phyloP scores from a whole-genome alignment of 1,140 invertebrate genomes.

The Cyclargus thomasi region DNA sequence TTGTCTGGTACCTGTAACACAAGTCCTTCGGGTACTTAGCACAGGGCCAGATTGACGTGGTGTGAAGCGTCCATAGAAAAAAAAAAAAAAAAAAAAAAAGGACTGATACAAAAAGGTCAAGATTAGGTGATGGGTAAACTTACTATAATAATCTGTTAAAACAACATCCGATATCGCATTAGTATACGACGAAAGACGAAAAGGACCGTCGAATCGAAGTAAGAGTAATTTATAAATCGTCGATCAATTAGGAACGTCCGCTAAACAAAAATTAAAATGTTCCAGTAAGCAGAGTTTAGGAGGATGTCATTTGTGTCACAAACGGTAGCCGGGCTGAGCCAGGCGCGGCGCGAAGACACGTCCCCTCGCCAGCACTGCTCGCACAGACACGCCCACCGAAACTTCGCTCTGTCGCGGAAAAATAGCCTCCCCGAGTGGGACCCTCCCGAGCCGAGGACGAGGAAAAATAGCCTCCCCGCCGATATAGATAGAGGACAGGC shows the following conservation, averaged over 20 bases:
- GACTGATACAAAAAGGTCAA: too few species aligned
- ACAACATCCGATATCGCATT: neutral
- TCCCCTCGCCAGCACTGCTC: conserved; percentile 63
- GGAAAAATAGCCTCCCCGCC: conserved; percentile 68
- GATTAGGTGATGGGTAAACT: too few species aligned
- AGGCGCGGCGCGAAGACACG: conserved; percentile 50
- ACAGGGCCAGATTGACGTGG: too few species aligned
- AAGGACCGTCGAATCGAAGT: neutral
- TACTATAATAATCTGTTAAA: too few species aligned
- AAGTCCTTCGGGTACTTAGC: too few species aligned
- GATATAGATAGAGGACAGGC: conserved; percentile 50
- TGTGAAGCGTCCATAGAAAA: too few species aligned
- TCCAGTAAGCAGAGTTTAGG: conserved; percentile 19
- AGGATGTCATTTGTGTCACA: conserved; percentile 67
- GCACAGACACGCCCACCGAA: conserved; percentile 57
- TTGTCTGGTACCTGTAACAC: too few species aligned
- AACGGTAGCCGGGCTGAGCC: conserved; percentile 62
- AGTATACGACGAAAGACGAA: too few species aligned
- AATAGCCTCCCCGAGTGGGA: conserved; percentile 68
- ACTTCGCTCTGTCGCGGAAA: conserved; percentile 55
- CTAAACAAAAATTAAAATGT: conserved; percentile 15
- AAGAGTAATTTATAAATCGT: too few species aligned
- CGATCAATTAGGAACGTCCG: too few species aligned
- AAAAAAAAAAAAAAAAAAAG: too few species aligned
- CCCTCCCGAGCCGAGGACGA: conserved; percentile 55